phyloP scores from a whole-genome alignment of 1,140 invertebrate genomes.

The Bursaphelenchus mucronatus region DNA sequence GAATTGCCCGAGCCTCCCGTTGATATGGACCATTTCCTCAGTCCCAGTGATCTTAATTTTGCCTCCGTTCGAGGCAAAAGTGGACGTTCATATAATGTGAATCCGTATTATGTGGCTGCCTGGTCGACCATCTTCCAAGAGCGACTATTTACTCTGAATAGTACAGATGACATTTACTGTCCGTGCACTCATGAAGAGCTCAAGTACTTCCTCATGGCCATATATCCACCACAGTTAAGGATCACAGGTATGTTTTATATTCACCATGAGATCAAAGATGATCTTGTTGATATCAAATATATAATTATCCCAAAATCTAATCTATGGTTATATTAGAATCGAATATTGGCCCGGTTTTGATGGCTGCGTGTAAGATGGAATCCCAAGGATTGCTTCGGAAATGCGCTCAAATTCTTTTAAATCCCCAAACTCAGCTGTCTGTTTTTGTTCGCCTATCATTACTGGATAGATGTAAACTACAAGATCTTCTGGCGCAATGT shows the following conservation, averaged over 20 bases:
- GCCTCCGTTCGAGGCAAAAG: constrained; percentile 55
- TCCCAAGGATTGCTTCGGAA: constrained; percentile 55
- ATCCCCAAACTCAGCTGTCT: constrained; percentile 53
- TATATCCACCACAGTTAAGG: constrained; percentile 58
- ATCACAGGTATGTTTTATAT: constrained; percentile 45
- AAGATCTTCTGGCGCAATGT: constrained; percentile 54
- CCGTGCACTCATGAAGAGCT: constrained; percentile 59
- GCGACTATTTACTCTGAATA: constrained; percentile 26
- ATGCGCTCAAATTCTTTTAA: constrained; percentile 53
- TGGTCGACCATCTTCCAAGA: constrained; percentile 59
- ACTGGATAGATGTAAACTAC: constrained; percentile 56
- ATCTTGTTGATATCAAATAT: constrained; percentile 9
- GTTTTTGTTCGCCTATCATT: constrained; percentile 58
- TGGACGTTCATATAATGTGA: constrained; percentile 55
- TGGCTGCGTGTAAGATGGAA: constrained; percentile 60
- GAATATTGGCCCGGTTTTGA: constrained; percentile 58
- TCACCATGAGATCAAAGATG: background rate
- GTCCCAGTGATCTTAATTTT: constrained; percentile 54
- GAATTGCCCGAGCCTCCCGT: constrained; percentile 57
- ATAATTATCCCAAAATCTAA: background rate
- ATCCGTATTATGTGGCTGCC: constrained; percentile 59
- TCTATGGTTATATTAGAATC: constrained; percentile 42
- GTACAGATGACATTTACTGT: constrained; percentile 54
- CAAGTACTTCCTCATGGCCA: constrained; percentile 60
- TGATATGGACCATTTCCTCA: constrained; percentile 56